phyloP scores from a whole-genome alignment of 2,888 invertebrate genomes.

The Drosophila helvetica region DNA sequence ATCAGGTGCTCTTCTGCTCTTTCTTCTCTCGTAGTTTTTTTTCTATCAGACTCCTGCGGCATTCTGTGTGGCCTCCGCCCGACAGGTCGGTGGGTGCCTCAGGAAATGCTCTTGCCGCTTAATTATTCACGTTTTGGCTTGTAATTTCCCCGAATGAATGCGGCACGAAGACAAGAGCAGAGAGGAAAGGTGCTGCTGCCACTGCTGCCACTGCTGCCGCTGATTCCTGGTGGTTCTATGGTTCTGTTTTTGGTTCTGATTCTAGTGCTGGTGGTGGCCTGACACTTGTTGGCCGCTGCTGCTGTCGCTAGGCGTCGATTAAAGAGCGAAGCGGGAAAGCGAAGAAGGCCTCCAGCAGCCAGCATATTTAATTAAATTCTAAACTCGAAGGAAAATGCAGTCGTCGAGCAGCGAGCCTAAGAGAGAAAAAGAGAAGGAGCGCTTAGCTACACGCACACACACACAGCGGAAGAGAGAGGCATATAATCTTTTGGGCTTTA shows the following conservation, averaged over 20 bases:
- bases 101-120: constrained; percentile 53
- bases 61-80: constrained; percentile 5
- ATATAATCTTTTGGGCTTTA: constrained; percentile 25
- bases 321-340: constrained; percentile 31
- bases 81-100: constrained; percentile 32
- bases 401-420: background rate
- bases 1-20: background rate
- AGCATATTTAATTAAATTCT: constrained; percentile 54
- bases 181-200: background rate
- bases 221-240: background rate
- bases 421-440: background rate
- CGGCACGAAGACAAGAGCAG: background rate
- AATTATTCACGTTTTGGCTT: constrained; percentile 56
- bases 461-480: constrained; percentile 3
- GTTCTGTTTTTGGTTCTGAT: background rate
- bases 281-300: constrained; percentile 47
- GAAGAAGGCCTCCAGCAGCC: constrained; percentile 12
- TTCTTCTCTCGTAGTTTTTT: background rate
- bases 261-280: constrained; percentile 10
- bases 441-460: background rate
- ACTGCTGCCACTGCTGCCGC: background rate
- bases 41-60: background rate
- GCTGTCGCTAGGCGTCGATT: constrained; percentile 48
- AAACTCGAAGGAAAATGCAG: constrained; percentile 43
- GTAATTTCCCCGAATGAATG: constrained; percentile 53